Evolutionary conservation across 1,140 invertebrate genomes (phyloP).

Genomic region (Lepidurus couesii): DNA sequence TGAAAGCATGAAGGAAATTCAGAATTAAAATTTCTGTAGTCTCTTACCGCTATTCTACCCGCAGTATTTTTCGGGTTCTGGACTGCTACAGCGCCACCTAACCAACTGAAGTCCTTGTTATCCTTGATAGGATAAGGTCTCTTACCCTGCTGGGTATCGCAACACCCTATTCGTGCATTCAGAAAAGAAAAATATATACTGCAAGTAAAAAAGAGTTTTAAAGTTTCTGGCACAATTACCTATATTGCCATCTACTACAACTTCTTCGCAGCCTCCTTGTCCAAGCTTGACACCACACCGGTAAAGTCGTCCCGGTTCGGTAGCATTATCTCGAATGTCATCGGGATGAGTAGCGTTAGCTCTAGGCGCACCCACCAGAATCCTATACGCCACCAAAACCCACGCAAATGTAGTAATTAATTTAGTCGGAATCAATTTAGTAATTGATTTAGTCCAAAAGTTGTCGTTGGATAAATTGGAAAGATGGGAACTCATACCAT

Average conservation of each 20-base stretch:
- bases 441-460: too few relatives aligned
- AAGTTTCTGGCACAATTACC: slow-evolving; percentile 23
- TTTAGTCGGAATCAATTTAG: background rate
- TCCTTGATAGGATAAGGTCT: slow-evolving; percentile 18
- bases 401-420: background rate
- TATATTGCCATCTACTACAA: slow-evolving; percentile 34
- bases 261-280: slow-evolving; percentile 27
- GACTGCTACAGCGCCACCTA: slow-evolving; percentile 36
- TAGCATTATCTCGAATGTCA: slow-evolving; percentile 28
- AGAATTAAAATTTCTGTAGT: background rate
- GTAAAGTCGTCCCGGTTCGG: slow-evolving; percentile 39
- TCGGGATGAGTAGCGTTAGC: slow-evolving; percentile 37
- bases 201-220: too few relatives aligned
- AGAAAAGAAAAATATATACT: background rate
- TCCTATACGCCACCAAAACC: slow-evolving; percentile 24
- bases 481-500: background rate
- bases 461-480: too few relatives aligned
- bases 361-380: slow-evolving; percentile 39
- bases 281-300: slow-evolving; percentile 34
- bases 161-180: background rate
- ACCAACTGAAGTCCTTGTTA: slow-evolving; percentile 38
- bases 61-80: slow-evolving; percentile 23
- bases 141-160: background rate
- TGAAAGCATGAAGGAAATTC: background rate
- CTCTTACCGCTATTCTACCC: slow-evolving; percentile 35